Conservation (phyloP, 2,888 invertebrate genomes). For the Diarsia dahlii region DNA sequence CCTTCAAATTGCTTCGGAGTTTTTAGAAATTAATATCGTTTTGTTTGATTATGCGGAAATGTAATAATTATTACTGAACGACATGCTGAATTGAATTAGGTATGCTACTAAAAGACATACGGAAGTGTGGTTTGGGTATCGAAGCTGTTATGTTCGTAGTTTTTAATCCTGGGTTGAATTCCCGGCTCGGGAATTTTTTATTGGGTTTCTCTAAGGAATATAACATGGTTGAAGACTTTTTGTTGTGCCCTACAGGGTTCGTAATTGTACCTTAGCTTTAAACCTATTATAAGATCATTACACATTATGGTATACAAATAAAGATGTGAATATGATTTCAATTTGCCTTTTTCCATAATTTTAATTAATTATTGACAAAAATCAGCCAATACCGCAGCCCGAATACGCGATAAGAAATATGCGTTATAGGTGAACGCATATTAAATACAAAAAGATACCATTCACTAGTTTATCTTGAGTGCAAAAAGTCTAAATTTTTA, state of each 20-base stretch:
- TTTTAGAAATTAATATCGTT: conserved; percentile 37
- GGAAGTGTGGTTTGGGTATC: background rate
- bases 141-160: background rate
- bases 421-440: conserved; percentile 64
- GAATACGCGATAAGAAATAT: conserved; percentile 48
- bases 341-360: background rate
- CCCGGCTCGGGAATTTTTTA: too few species aligned
- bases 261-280: too few species aligned
- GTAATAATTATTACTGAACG: background rate
- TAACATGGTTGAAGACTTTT: too few species aligned
- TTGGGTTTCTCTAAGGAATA: too few species aligned
- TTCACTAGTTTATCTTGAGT: conserved; percentile 59
- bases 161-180: background rate
- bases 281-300: too few species aligned
- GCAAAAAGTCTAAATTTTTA: conserved; percentile 80
- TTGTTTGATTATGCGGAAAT: background rate
- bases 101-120: background rate
- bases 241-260: too few species aligned
- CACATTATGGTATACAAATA: too few species aligned
- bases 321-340: background rate
- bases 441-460: conserved; percentile 51
- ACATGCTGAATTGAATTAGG: background rate
- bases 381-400: background rate
- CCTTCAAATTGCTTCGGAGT: conserved; percentile 31
- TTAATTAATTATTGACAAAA: background rate